Base-by-base conservation (phyloP, 1,140 invertebrate genomes). In the Drosophila kurseongensis region DNA sequence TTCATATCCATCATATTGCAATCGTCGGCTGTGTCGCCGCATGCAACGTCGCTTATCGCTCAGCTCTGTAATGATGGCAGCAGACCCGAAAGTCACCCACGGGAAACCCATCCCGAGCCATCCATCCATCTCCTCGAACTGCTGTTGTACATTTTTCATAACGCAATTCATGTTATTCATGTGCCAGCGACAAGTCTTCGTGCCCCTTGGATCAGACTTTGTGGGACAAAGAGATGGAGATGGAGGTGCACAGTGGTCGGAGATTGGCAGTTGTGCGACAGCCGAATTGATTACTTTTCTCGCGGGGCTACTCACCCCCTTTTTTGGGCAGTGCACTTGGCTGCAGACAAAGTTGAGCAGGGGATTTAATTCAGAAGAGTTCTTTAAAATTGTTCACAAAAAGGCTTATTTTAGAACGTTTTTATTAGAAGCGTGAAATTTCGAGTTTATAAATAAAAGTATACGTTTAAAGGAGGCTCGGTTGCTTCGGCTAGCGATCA, bases 21-120 rank as follows among this genome's bases (percentile, higher is more conserved):
- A 91, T 91, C 71, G 83, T 91, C 88, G 72, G 75, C 56, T 84
- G 66, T 78, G 88, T 79, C 88, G 72, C 71, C 71, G 65, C 88
- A 90, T 88, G 88, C 69, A 88, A 82, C 86, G 78, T 84, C 80
- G 85, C 85, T 90, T 90, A 90, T 90, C 86, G 86, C 75, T 90
- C 85, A 90, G 65, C 85, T 80, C 57, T 81, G 63, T 81, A 90
- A 90, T 90, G 85, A 90, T 85, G 79, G 80, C 75, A 65, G 51
- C 78, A 66, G 40, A 44, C 40, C 59, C 50, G 35, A 35, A 47
- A 65, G 32, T 29, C 29, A 29, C 47, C 59, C n/a, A 55, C 5
- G 16, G 6, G 8, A 44, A 14, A 35, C 27, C 55, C 55, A 27
- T 14, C 18, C 42, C 13, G 45, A 7, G 12, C 45, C 12, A 29